A percentile compares a stretch with the other conserved stretches of the same genome.
These are phyloP conservation scores for Oikopleura dioica DNA, from an alignment of 23 tunicate genomes.

Conservation along the genomic window DNA sequence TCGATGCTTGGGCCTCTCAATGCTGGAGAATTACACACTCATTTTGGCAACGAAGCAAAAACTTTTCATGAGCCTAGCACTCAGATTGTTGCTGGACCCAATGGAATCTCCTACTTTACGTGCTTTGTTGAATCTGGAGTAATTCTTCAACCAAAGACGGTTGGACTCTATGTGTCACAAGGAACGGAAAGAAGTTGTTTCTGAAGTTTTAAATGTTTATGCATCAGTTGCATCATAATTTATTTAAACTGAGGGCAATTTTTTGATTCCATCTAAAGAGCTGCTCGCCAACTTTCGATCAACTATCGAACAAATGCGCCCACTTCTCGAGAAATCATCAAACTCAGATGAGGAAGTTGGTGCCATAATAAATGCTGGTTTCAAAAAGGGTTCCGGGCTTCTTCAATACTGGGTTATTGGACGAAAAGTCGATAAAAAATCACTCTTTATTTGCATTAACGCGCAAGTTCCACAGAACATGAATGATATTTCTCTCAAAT, in stretches of 20 bases:
- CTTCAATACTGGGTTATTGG: constrained; percentile 8
- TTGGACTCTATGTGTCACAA: neutral
- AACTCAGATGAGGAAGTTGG: constrained; percentile 3
- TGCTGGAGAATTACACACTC: neutral
- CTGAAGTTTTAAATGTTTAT: too few relatives aligned
- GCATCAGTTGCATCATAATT: too few relatives aligned
- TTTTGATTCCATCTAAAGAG: too few relatives aligned
- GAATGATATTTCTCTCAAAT: constrained; percentile 5
- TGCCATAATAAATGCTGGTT: neutral
- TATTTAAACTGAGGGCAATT: too few relatives aligned
- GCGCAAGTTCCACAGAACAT: neutral
- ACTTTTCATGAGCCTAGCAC: neutral
- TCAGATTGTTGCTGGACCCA: neutral
- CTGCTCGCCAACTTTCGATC: too few relatives aligned
- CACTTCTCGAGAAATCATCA: neutral
- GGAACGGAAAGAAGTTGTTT: neutral
- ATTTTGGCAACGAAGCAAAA: neutral
- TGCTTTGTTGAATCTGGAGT: constrained; percentile 8
- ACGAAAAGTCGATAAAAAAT: neutral
- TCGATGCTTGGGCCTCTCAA: constrained; percentile 4
- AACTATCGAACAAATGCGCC: neutral
- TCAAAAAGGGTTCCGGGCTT: neutral
- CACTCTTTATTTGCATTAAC: neutral
- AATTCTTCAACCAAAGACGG: neutral
- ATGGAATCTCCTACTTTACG: neutral